These are phyloP conservation scores for Phalacrocorax brasilianus DNA, from an alignment of 2,113 vertebrate genomes.

Conservation along the genomic window DNA sequence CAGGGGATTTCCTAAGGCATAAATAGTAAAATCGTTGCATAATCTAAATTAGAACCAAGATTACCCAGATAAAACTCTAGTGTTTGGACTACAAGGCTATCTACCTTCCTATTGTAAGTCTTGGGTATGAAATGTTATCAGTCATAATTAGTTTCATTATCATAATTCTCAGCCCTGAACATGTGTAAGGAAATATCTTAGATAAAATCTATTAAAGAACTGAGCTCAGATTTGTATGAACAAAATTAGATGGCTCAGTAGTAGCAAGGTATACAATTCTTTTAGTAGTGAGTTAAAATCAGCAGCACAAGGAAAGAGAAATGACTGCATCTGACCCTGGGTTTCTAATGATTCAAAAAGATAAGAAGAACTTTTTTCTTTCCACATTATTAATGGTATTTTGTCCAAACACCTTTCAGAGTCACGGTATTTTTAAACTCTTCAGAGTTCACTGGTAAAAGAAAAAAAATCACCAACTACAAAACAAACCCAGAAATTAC, in stretches of 20 bases:
- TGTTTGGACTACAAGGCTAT: not conserved
- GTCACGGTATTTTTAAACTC: not conserved
- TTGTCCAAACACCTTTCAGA: not conserved
- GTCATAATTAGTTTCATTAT: slow-evolving; percentile 4
- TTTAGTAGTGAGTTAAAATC: not conserved
- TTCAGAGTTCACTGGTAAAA: not conserved
- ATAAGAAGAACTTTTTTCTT: not conserved
- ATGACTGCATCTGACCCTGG: not conserved
- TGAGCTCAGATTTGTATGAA: not conserved
- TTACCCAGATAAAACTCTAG: not conserved
- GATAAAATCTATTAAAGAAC: not conserved
- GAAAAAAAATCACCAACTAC: not conserved
- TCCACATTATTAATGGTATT: not conserved
- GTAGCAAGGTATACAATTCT: not conserved
- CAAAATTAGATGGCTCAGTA: not conserved
- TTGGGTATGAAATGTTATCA: not conserved
- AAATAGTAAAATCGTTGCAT: not conserved
- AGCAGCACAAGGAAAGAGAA: not conserved
- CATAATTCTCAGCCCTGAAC: not conserved
- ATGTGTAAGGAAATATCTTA: not conserved
- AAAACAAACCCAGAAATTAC: not conserved
- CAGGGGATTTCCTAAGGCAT: not conserved
- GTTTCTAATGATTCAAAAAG: not conserved
- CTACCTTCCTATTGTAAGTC: not conserved
- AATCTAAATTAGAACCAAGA: not conserved